Conservation (phyloP, 2,113 vertebrate species). For the Toxostoma redivivum region DNA sequence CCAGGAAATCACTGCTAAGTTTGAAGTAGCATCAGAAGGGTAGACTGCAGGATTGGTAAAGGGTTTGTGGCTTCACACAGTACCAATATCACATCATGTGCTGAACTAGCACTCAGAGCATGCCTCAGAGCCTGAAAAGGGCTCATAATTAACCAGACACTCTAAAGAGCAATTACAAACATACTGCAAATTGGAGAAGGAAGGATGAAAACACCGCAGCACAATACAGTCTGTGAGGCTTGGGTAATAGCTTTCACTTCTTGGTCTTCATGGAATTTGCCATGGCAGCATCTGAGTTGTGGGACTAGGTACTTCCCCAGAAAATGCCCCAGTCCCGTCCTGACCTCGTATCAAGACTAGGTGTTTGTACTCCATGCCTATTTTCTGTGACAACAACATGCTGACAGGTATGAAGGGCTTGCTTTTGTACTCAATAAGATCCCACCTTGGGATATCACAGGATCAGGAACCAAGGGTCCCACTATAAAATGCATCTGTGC, state of each 20-base stretch:
- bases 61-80: background rate
- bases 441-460: background rate
- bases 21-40: background rate
- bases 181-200: background rate
- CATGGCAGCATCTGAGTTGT: background rate
- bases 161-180: background rate
- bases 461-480: background rate
- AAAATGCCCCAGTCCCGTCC: background rate
- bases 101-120: background rate
- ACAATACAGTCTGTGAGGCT: background rate
- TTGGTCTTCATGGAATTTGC: background rate
- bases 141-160: background rate
- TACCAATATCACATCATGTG: background rate
- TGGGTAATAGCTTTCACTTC: background rate
- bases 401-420: background rate
- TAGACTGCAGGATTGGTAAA: background rate
- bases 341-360: background rate
- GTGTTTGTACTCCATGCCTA: accelerated
- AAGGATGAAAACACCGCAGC: background rate
- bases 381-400: background rate
- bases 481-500: background rate
- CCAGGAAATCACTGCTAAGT: background rate
- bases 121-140: background rate
- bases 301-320: background rate
- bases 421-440: background rate